phyloP scores from a whole-genome alignment of 1,140 invertebrate genomes.

The Trinorchestia longiramus region DNA sequence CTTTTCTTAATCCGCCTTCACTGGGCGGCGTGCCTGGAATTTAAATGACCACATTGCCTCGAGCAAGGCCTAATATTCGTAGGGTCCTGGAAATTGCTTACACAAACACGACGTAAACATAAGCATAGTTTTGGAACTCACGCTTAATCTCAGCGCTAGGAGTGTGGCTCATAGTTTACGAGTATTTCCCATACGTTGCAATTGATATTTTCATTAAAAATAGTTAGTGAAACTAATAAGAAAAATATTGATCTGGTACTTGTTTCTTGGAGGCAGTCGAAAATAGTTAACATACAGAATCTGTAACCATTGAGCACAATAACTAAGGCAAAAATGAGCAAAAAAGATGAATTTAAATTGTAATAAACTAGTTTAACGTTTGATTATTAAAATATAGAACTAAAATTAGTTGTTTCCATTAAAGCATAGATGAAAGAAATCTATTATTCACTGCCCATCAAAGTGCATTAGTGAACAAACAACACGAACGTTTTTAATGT shows the following conservation, averaged over 20 bases:
- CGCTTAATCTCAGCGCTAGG: background rate
- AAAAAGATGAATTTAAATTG: too few relatives aligned
- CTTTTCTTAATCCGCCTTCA: slow-evolving; percentile 6
- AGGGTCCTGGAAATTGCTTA: background rate
- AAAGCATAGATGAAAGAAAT: too few relatives aligned
- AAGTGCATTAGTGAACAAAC: too few relatives aligned
- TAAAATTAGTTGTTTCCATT: too few relatives aligned
- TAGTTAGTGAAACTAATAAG: background rate
- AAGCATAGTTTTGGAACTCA: background rate
- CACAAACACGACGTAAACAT: background rate
- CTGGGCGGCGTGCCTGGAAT: background rate
- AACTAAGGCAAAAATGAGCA: too few relatives aligned
- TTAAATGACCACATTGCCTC: slow-evolving; percentile 13
- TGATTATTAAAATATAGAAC: too few relatives aligned
- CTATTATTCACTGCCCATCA: too few relatives aligned
- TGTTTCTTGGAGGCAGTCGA: background rate
- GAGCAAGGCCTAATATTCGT: background rate
- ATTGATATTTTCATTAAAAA: background rate
- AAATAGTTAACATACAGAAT: background rate
- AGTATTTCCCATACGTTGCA: background rate
- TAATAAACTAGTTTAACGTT: too few relatives aligned
- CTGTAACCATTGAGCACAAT: too few relatives aligned
- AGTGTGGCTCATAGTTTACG: background rate
- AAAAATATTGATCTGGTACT: background rate
- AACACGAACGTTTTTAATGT: too few relatives aligned